Evolutionary conservation across 2,797 vertebrate species (phyloP).

Genomic region (Emydoidea blandingii): DNA sequence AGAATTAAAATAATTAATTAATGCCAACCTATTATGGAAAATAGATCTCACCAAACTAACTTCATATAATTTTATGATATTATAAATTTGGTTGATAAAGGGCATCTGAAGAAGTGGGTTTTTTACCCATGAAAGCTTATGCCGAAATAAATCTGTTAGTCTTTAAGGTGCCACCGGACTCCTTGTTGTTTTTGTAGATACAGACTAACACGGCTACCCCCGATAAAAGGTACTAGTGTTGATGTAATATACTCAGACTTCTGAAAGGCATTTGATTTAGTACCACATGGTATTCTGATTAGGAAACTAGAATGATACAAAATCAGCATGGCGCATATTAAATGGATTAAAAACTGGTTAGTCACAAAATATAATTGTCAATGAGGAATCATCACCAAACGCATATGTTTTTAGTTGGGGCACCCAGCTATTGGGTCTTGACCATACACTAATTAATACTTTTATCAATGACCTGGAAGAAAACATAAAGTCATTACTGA

Average conservation of each 20-base stretch:
- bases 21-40: not conserved
- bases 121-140: too few relatives aligned
- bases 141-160: too few relatives aligned
- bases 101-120: too few relatives aligned
- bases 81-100: conserved; percentile 15
- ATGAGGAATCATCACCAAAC: not conserved
- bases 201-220: too few relatives aligned
- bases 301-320: not conserved
- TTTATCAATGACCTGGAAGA: not conserved
- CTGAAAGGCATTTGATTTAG: conserved; percentile 1
- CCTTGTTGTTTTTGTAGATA: too few relatives aligned
- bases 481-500: not conserved
- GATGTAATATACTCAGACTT: conserved; percentile 3
- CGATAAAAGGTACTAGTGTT: not conserved
- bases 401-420: not conserved
- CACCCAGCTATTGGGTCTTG: not conserved
- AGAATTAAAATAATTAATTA: conserved; percentile 25
- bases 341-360: not conserved
- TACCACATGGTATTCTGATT: conserved; percentile 18
- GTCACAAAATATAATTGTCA: not conserved
- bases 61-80: conserved; percentile 31
- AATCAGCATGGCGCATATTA: not conserved
- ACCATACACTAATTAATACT: not conserved
- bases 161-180: too few relatives aligned
- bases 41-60: conserved; percentile 41